Evolutionary conservation across 2,797 vertebrate species (phyloP).

Genomic region (Avahi laniger): DNA sequence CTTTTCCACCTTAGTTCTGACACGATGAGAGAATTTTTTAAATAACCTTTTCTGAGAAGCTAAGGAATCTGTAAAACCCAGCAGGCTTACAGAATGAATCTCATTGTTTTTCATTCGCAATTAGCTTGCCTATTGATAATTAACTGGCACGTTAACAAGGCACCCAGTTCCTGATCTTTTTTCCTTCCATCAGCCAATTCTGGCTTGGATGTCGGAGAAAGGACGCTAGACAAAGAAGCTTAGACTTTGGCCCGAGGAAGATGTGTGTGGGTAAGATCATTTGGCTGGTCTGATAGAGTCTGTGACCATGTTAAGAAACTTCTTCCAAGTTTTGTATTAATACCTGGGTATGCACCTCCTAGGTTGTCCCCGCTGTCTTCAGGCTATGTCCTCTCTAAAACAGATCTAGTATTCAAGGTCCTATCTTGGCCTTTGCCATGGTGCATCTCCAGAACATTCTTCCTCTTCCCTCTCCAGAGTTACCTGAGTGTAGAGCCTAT

Average conservation of each 20-base stretch:
- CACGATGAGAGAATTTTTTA: not conserved
- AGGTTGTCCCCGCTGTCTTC: not conserved
- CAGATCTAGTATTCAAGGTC: not conserved
- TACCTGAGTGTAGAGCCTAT: not conserved
- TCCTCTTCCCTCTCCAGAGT: not conserved
- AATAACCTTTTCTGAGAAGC: conserved; percentile 10
- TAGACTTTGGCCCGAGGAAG: not conserved
- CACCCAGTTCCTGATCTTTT: not conserved
- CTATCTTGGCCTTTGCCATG: not conserved
- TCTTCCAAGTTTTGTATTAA: not conserved
- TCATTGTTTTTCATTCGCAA: not conserved
- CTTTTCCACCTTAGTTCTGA: not conserved
- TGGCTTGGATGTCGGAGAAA: not conserved
- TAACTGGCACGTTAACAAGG: not conserved
- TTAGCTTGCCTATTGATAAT: not conserved
- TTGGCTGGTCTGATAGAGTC: not conserved
- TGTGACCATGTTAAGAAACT: not conserved
- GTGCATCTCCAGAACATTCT: not conserved
- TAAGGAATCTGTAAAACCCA: conserved; percentile 1
- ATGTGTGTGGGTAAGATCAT: not conserved
- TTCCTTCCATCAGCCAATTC: conserved; percentile 13
- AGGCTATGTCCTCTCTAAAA: not conserved
- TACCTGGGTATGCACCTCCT: not conserved
- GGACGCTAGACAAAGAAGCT: not conserved
- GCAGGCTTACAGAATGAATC: not conserved